Percentiles rank a stretch among this genome's conserved stretches.
Conservation (phyloP, 2,888 invertebrate species). For the Ochropleura leucogaster region DNA sequence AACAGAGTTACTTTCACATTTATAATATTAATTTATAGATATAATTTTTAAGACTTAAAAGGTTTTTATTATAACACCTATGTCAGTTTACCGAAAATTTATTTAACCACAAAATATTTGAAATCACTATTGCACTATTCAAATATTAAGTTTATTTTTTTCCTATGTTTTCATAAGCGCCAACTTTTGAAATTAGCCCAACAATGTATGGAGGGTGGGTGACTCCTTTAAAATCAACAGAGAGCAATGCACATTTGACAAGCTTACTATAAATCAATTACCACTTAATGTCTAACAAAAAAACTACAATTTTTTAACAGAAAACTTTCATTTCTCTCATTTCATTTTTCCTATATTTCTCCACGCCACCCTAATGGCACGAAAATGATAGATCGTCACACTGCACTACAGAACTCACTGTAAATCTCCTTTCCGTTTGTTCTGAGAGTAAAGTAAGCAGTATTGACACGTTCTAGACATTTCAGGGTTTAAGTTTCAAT, state of each 20-base stretch:
- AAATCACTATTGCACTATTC: too few relatives aligned
- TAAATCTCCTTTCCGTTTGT: slow-evolving; percentile 40
- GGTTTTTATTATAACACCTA: too few relatives aligned
- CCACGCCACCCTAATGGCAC: slow-evolving; percentile 23
- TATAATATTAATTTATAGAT: too few relatives aligned
- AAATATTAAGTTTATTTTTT: too few relatives aligned
- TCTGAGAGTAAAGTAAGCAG: slow-evolving; percentile 25
- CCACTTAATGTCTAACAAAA: slow-evolving; percentile 15
- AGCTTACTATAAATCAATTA: slow-evolving; percentile 25
- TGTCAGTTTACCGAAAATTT: too few relatives aligned
- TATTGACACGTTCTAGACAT: slow-evolving; percentile 39
- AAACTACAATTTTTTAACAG: slow-evolving; percentile 10
- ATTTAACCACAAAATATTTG: too few relatives aligned
- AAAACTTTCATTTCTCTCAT: slow-evolving; percentile 25
- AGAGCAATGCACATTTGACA: not conserved
- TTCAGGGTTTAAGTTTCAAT: slow-evolving; percentile 22
- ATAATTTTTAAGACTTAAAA: too few relatives aligned
- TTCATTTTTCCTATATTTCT: slow-evolving; percentile 12
- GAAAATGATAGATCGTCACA: slow-evolving; percentile 47
- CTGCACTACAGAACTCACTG: slow-evolving; percentile 14
- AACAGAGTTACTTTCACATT: too few relatives aligned
- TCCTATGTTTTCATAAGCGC: too few relatives aligned
- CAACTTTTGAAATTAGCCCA: too few relatives aligned
- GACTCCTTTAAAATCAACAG: not conserved
- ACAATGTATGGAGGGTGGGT: too few relatives aligned